A percentile compares a stretch with the other conserved stretches of the same genome.
phyloP scores from a whole-genome alignment of 1,140 invertebrate genomes.

The Scaptomyza hsui region DNA sequence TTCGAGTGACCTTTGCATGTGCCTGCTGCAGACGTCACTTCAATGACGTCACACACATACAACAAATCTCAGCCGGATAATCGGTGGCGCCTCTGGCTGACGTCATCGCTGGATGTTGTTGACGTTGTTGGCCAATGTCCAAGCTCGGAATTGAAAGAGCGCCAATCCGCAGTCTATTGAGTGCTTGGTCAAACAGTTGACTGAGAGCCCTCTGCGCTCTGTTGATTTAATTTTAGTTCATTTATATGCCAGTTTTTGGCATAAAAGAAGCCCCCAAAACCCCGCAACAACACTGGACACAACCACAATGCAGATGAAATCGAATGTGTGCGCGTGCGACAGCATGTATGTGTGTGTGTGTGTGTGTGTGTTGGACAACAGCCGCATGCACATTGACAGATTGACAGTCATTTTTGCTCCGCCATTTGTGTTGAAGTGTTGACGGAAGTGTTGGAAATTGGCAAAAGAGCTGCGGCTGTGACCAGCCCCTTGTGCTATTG shows the following conservation, averaged over 20 bases:
- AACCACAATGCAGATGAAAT: slow-evolving; percentile 38
- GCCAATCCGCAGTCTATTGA: neutral
- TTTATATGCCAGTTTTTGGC: slow-evolving; percentile 66
- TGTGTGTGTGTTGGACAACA: slow-evolving; percentile 12
- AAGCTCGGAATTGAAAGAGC: slow-evolving; percentile 57
- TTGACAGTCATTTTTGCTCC: slow-evolving; percentile 73
- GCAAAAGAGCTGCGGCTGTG: slow-evolving; percentile 64
- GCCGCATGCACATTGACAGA: slow-evolving; percentile 61
- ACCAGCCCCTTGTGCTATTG: slow-evolving; percentile 2
- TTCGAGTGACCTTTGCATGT: slow-evolving; percentile 34
- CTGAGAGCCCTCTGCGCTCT: slow-evolving; percentile 57
- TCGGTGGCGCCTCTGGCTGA: slow-evolving; percentile 35
- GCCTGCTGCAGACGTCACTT: slow-evolving; percentile 21
- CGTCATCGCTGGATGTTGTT: slow-evolving; percentile 48
- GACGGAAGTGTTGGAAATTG: slow-evolving; percentile 77
- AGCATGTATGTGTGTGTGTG: slow-evolving; percentile 26
- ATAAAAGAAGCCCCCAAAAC: slow-evolving; percentile 30
- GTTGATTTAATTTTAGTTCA: slow-evolving; percentile 67
- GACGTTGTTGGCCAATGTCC: slow-evolving; percentile 32
- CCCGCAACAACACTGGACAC: neutral
- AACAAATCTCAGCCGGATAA: slow-evolving; percentile 1
- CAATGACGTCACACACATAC: slow-evolving; percentile 31
- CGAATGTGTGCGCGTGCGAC: slow-evolving; percentile 17
- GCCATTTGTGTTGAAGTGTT: slow-evolving; percentile 69
- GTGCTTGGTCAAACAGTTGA: neutral